These are phyloP conservation scores for Zele albiditarsus DNA, from an alignment of 2,888 invertebrate genomes.

Conservation along the genomic window DNA sequence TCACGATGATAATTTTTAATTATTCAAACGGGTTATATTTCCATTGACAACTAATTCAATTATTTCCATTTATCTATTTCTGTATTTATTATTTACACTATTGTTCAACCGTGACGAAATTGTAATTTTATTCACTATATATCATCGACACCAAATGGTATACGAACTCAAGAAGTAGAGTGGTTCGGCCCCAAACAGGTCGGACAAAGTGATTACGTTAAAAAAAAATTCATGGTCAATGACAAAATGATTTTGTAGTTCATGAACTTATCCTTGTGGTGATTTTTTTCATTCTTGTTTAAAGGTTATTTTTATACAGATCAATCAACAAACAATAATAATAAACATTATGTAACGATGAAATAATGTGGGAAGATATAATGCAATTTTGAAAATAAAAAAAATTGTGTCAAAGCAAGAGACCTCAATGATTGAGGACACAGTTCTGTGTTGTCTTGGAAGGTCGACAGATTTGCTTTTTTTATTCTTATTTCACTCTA, in stretches of 20 bases:
- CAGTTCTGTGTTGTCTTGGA: neutral
- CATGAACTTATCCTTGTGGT: slow-evolving; percentile 19
- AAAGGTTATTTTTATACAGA: neutral
- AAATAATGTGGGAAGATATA: neutral
- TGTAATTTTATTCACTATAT: neutral
- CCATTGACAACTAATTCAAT: neutral
- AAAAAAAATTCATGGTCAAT: slow-evolving; percentile 34
- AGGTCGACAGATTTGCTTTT: neutral
- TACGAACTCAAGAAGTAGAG: neutral
- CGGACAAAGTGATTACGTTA: slow-evolving; percentile 10
- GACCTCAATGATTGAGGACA: slow-evolving; percentile 23
- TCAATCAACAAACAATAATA: neutral
- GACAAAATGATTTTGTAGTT: slow-evolving; percentile 17
- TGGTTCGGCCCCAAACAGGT: slow-evolving; percentile 9
- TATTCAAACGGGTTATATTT: neutral
- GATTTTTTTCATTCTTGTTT: neutral
- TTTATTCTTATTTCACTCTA: neutral
- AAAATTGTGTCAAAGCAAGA: slow-evolving; percentile 15
- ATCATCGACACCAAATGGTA: neutral
- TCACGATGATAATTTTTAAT: neutral
- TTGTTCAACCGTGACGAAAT: neutral
- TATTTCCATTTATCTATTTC: neutral
- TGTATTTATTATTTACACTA: neutral
- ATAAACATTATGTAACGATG: neutral
- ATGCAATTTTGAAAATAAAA: neutral